phyloP scores from a whole-genome alignment of 1,140 invertebrate genomes.

The Lepeophtheirus salmonis region DNA sequence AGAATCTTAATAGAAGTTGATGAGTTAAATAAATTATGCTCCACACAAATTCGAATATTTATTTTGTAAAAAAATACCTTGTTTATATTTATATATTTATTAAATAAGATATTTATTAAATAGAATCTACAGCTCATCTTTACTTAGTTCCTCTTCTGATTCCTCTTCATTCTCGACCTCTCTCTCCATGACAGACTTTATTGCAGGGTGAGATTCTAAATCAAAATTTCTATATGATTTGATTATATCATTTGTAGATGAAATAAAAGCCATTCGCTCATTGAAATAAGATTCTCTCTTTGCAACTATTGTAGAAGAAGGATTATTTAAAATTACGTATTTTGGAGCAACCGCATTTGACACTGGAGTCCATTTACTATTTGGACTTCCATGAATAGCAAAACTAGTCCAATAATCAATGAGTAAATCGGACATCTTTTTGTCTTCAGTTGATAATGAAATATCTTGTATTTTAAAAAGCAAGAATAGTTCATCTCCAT shows the following conservation, averaged over 20 bases:
- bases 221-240: neutral
- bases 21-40: too few species aligned
- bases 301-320: neutral
- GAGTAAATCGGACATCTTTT: neutral
- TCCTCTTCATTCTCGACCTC: neutral
- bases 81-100: too few species aligned
- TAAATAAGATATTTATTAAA: too few species aligned
- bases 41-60: too few species aligned
- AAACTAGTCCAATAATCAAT: neutral
- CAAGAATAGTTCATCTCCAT: neutral
- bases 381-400: neutral
- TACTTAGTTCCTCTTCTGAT: neutral
- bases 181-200: neutral
- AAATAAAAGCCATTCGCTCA: neutral
- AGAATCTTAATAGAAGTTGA: too few species aligned
- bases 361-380: neutral
- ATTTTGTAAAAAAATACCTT: too few species aligned
- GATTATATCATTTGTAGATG: neutral
- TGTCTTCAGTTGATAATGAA: neutral
- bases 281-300: neutral
- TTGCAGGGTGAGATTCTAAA: neutral
- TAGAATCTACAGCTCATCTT: too few species aligned
- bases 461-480: neutral
- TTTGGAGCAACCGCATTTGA: neutral
- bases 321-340: neutral